phyloP scores from a whole-genome alignment of 2,888 invertebrate genomes.

The Rapana venosa region DNA sequence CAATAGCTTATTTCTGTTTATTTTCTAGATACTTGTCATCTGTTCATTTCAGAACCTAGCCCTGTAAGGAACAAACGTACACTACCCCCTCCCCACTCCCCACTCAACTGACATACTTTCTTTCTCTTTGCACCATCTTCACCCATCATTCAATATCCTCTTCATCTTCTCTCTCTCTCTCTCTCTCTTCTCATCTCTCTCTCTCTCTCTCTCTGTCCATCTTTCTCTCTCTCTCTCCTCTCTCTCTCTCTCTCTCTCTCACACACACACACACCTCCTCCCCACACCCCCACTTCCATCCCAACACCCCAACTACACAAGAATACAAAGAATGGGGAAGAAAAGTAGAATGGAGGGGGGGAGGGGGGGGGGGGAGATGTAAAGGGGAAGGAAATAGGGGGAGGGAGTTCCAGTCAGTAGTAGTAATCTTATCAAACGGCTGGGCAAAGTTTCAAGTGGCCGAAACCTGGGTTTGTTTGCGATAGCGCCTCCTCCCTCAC shows the following conservation, averaged over 20 bases:
- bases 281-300: too few relatives aligned
- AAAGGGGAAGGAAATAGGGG: neutral
- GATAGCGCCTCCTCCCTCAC: neutral
- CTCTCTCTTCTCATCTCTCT: neutral
- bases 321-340: too few relatives aligned
- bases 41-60: neutral
- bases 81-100: neutral
- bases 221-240: neutral
- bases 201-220: neutral
- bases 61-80: neutral
- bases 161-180: neutral
- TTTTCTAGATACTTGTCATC: neutral
- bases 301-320: too few relatives aligned
- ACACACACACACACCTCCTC: too few relatives aligned
- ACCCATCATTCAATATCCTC: neutral
- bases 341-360: neutral
- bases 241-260: slow-evolving; percentile 14
- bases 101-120: neutral
- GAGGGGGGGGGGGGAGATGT: neutral
- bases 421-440: slow-evolving; percentile 16
- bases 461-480: slow-evolving; percentile 13
- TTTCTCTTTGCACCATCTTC: too few relatives aligned
- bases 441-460: neutral
- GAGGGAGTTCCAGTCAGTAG: neutral
- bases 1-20: neutral